Evolutionary conservation across 2,888 invertebrate genomes (phyloP).

Genomic region (Cephonodes hylas): DNA sequence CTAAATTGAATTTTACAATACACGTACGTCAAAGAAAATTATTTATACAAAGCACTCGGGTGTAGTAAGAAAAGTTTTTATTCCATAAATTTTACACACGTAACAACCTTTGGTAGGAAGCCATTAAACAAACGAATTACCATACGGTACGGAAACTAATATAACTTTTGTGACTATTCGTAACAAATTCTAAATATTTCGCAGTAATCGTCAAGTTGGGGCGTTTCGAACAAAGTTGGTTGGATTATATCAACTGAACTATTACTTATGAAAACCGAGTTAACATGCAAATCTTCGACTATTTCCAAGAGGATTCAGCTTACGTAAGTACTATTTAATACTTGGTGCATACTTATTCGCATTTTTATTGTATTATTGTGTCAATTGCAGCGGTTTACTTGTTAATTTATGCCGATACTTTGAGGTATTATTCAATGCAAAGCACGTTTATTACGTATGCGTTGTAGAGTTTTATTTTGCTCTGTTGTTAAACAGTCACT

Average conservation of each 20-base stretch:
- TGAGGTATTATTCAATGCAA: too few species aligned
- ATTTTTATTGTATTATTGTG: neutral
- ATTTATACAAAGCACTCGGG: neutral
- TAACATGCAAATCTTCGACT: conserved; percentile 74
- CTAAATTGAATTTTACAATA: neutral
- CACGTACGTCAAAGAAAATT: neutral
- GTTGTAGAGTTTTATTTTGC: too few species aligned
- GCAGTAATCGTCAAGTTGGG: conserved; percentile 57
- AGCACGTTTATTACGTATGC: too few species aligned
- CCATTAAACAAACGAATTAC: conserved; percentile 10
- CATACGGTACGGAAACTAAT: conserved; percentile 36
- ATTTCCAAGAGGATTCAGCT: conserved; percentile 52
- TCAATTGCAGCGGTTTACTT: conserved; percentile 29
- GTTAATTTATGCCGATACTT: neutral
- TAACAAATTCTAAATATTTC: conserved; percentile 62
- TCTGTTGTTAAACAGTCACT: too few species aligned
- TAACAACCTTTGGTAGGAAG: neutral
- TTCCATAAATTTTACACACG: neutral
- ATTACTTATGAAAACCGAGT: conserved; percentile 73
- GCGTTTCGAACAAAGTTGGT: conserved; percentile 54
- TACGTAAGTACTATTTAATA: conserved; percentile 53
- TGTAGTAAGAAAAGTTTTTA: neutral
- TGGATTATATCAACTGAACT: conserved; percentile 63
- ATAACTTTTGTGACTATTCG: conserved; percentile 52
- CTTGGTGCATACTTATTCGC: conserved; percentile 41